Conservation (phyloP, 1,140 invertebrate genomes). For the Brachionus calyciflorus region DNA sequence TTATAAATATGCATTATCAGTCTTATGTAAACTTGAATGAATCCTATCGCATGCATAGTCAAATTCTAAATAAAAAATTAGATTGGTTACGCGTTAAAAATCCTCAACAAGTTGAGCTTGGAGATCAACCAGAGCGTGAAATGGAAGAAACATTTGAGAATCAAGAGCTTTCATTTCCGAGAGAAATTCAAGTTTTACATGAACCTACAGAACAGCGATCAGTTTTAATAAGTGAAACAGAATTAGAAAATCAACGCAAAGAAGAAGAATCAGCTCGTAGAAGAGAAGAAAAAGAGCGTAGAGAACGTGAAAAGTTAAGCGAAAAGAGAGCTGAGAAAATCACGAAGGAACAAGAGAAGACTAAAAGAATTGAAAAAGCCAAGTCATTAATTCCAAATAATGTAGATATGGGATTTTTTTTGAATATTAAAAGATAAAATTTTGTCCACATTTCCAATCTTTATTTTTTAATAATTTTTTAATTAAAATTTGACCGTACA, state of each 20-base stretch:
- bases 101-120: not conserved
- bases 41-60: not conserved
- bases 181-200: not conserved
- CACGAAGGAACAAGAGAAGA: not conserved
- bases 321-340: not conserved
- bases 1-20: conserved; percentile 15
- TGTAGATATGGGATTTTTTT: conserved; percentile 9
- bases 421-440: conserved; percentile 20
- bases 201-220: no score
- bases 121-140: not conserved
- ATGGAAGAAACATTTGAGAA: not conserved
- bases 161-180: not conserved
- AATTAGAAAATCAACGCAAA: not conserved
- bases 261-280: not conserved
- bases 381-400: conserved; percentile 2
- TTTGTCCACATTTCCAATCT: not conserved
- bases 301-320: not conserved
- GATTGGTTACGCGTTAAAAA: not conserved
- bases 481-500: conserved; percentile 12
- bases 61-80: conserved; percentile 17
- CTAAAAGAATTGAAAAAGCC: not conserved
- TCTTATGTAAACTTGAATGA: conserved; percentile 8
- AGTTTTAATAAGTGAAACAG: not conserved
- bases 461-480: not conserved
- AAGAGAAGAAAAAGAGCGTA: not conserved